Base-by-base conservation (phyloP, 1,140 invertebrate genomes). In the Neodiprion fabricii region DNA sequence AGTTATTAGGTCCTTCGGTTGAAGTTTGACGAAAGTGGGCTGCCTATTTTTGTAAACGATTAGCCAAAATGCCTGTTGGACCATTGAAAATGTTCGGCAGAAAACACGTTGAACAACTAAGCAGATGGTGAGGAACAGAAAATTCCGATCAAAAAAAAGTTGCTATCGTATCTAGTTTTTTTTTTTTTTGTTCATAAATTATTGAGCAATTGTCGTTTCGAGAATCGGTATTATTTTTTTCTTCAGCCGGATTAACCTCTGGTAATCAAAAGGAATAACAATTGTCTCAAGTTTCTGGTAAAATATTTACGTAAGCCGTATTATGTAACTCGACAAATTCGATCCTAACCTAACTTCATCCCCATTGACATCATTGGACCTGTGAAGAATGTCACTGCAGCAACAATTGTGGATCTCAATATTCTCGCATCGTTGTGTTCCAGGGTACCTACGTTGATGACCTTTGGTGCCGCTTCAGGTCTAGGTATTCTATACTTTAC, bases 401-500 rank as follows among this genome's bases (percentile, higher is more conserved):
- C 5, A 40, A 40, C 28, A 40, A 40, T 40, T 40, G 1, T 5
- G 5, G 28, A 40, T 40, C 28, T 40, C 28, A 5, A 40, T 40
- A 40, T 40, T 40, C 28, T 40, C 7, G 14, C 14, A 40, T 40
- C 5, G 28, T 40, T 40, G 28, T 40, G n/a, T 86, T 85, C 66
- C 70, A 94, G 93, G 90, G 47, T 91, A 40, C 89, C 92, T 66
- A 91, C 92, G 48, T 89, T 86, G 9, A 79, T 84, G 1, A 86
- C 85, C 7, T 96, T 92, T 84, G 94, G 94, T 73, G 89, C 89
- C 61, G 84, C 90, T 7, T 91, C 89, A 67, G 88, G 88, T 72
- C 75, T 91, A 11, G 87, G 83, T 0, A 50, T 93, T 5, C 84
- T 93, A 10, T 96, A 94, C 83, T 90, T 94, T 70, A 95, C 94